Evolutionary conservation across 2,797 vertebrate genomes (phyloP).

Genomic region (Gila robusta): DNA sequence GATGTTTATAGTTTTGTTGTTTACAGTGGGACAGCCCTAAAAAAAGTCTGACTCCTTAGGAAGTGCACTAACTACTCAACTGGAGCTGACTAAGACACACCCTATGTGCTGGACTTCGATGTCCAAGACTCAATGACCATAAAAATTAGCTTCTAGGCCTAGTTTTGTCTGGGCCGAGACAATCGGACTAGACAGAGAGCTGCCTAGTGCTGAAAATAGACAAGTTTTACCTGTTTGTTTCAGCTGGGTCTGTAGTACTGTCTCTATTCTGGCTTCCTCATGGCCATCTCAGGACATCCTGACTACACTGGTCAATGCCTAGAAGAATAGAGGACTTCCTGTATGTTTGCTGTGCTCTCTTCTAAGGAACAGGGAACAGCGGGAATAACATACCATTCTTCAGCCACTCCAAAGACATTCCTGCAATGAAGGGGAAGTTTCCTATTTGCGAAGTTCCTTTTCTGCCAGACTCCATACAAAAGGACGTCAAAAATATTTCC

Average conservation of each 20-base stretch:
- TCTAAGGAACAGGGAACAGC: conserved; percentile 25
- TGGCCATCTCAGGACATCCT: conserved; percentile 70
- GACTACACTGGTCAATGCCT: conserved; percentile 48
- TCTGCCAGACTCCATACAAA: conserved; percentile 58
- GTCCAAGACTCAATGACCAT: background rate
- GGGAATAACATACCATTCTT: conserved; percentile 40
- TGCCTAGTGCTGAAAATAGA: conserved; percentile 53
- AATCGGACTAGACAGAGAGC: conserved; percentile 5
- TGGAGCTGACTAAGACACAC: background rate
- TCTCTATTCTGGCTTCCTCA: conserved; percentile 53
- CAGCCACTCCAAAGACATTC: conserved; percentile 59
- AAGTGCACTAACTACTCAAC: background rate
- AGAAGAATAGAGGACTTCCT: conserved; percentile 68
- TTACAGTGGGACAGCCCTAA: background rate
- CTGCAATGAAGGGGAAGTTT: conserved; percentile 57
- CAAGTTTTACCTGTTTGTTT: conserved; percentile 52
- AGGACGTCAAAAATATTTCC: conserved; percentile 48
- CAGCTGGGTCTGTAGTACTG: conserved; percentile 6
- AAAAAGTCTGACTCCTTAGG: background rate
- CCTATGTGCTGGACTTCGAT: background rate
- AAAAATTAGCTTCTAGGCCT: background rate
- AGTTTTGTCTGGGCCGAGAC: conserved; percentile 16
- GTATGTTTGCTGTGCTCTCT: conserved; percentile 46
- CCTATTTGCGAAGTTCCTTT: conserved; percentile 33
- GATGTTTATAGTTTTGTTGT: background rate